Conservation (phyloP, 2,888 invertebrate species). For the Drosophila prostipennis region DNA sequence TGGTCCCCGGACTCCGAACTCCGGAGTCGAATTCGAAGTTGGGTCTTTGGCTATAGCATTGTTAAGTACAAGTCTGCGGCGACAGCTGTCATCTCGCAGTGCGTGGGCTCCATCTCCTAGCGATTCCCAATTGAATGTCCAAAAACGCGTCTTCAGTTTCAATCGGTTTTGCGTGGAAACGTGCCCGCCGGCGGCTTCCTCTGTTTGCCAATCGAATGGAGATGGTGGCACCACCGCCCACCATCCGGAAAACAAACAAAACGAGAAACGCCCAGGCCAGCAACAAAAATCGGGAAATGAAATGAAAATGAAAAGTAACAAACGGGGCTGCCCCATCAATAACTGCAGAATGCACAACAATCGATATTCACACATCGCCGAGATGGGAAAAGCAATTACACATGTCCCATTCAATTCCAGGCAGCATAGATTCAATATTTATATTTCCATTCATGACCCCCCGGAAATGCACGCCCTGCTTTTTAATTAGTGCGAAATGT, state of each 20-base stretch:
- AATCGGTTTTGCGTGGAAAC: constrained; percentile 52
- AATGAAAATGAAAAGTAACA: constrained; percentile 15
- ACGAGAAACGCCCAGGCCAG: constrained; percentile 12
- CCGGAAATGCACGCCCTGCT: constrained; percentile 11
- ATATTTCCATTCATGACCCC: constrained; percentile 41
- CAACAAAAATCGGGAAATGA: constrained; percentile 1
- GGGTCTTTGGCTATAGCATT: neutral
- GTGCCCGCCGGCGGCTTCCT: constrained; percentile 51
- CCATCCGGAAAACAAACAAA: constrained; percentile 20
- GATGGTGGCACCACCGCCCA: constrained; percentile 47
- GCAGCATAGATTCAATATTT: constrained; percentile 44
- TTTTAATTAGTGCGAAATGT: constrained; percentile 75
- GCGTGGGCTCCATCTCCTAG: constrained; percentile 4
- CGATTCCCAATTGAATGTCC: constrained; percentile 53
- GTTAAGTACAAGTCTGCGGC: constrained; percentile 44
- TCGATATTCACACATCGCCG: constrained; percentile 37
- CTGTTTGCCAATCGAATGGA: constrained; percentile 67
- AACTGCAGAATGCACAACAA: constrained; percentile 28
- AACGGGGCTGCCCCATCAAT: constrained; percentile 22
- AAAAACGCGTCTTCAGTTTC: constrained; percentile 66
- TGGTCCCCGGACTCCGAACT: neutral
- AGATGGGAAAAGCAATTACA: constrained; percentile 69
- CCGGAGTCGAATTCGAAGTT: neutral
- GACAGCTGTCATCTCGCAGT: constrained; percentile 65
- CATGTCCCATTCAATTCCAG: constrained; percentile 57